Evolutionary conservation across 2,113 vertebrate genomes (phyloP), one percentile per base, ranked within the genome.

Genomic region (Paralichthys olivaceus): DNA sequence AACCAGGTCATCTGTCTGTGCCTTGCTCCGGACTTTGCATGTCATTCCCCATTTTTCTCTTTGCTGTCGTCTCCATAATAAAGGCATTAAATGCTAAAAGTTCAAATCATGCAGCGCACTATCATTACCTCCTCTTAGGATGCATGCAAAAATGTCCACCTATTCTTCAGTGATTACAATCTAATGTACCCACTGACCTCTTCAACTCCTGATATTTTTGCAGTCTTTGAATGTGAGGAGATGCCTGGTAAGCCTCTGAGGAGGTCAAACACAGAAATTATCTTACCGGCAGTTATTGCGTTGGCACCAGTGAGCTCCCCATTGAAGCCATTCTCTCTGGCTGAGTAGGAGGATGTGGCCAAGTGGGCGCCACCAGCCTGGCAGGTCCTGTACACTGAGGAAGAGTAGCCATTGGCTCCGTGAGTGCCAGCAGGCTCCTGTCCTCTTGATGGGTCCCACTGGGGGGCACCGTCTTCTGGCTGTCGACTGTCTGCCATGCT

Each of bases 271-370:
- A 28, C 22, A 58, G 43, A 28, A 25, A 12, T 12, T 7, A 15
- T n/a, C 84, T 94, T 96, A 99, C 98, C 98, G 96, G 98, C 96
- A 2, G 97, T 99, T 84, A 98, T 94, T 71, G 95, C 96, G 49
- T 94, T 96, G 49, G 95, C 95, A 0, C 95, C 90, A 0, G 93
- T 93, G 70, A 99, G 84, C 64, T 98, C 97, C 45, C 98, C 98
- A 0, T 99, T 98, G 91, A 99, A 98, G 13, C 97, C 97, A 0
- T 99, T 99, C 93, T 99, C 97, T 92, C 95, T 96, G 90, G 95
- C 93, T 51, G 88, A 81, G 59, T 95, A 98, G 0, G 94, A 83
- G 0, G 95, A 77, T 68, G 95, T 68, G 84, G 93, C 76, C 79
- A 93, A 82, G 0, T 88, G 95, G 28, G 93, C 54, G 5, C 94